Base-by-base conservation (phyloP, 1,140 invertebrate species). In the Proctacanthus coquilletti region DNA sequence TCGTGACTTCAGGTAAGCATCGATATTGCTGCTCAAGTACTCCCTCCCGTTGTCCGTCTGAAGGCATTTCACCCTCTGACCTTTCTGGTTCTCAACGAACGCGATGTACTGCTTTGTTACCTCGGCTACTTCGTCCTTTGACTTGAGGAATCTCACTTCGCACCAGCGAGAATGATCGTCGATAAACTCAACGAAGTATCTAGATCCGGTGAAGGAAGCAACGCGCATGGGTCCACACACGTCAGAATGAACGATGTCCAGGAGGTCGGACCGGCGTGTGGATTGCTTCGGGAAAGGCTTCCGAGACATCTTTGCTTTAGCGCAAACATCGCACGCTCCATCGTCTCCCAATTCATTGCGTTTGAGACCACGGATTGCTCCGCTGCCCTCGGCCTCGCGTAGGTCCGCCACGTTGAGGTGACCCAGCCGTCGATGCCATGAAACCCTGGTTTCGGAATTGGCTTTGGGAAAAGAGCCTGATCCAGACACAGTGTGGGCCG, bases 181-280 rank as follows among this genome's bases (percentile, higher is more conserved):
- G 9, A 52, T 59, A 29, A 61, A 52, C 13, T 49, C 45, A 2
- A 53, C 21, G 18, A 58, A 49, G 37, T 55, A 60, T 11, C 36
- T 27, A 11, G 41, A 34, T 1, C 47, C 46, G 3, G 41, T 42
- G 4, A 50, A 31, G 5, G 61, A 52, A 15, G 10, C 23, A 23
- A 34, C 34, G 11, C 48, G 33, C 50, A 61, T 60, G 5, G 50
- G 56, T 27, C 59, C 60, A 46, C 61, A 63, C 5, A 65, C 38
- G 36, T 64, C 60, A 33, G 50, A 46, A 40, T 63, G 57, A n/a
- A 63, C 46, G 3, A 60, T 32, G 30, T 59, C 51, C 20, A 66
- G 44, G 15, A 46, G 33, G 29, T 42, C 21, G 2, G 43, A 45
- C 43, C 45, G 39, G 10, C 48, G 30, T 13, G 43, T 43, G 10